phyloP scores from a whole-genome alignment of 2,113 vertebrate species.

The Cranoglanis bouderius region DNA sequence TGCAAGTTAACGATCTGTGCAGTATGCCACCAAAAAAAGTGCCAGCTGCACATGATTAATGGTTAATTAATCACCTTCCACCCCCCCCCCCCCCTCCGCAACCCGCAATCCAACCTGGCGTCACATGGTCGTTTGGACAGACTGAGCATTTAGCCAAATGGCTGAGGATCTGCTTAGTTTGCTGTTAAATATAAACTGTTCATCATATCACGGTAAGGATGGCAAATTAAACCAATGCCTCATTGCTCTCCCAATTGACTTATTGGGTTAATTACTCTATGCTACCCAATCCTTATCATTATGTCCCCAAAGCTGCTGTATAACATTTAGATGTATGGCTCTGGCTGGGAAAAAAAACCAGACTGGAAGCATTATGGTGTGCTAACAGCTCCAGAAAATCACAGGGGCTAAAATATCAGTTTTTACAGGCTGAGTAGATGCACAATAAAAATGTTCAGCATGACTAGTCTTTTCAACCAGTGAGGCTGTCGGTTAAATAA shows the following conservation, averaged over 20 bases:
- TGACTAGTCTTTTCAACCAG: neutral
- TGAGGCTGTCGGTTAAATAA: neutral
- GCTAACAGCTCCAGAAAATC: neutral
- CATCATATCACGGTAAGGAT: constrained; percentile 16
- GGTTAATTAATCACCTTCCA: constrained; percentile 20
- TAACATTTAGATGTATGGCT: neutral
- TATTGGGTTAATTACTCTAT: constrained; percentile 30
- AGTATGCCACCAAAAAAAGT: constrained; percentile 10
- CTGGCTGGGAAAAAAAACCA: neutral
- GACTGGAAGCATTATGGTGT: neutral
- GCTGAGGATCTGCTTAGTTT: constrained; percentile 27
- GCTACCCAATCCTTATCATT: constrained; percentile 30
- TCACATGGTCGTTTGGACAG: constrained; percentile 15
- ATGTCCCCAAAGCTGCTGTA: constrained; percentile 19
- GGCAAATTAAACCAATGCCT: constrained; percentile 27
- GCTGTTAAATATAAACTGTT: constrained; percentile 34
- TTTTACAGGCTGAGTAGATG: neutral
- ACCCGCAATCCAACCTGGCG: neutral
- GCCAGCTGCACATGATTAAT: constrained; percentile 24
- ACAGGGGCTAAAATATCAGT: neutral
- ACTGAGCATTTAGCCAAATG: constrained; percentile 15
- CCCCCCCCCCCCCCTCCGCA: no score
- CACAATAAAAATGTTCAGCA: neutral
- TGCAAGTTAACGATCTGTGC: constrained; percentile 30
- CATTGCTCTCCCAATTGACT: constrained; percentile 20